These are phyloP conservation scores for Amazona vittata DNA, from an alignment of 2,113 vertebrate species.

Conservation along the genomic window DNA sequence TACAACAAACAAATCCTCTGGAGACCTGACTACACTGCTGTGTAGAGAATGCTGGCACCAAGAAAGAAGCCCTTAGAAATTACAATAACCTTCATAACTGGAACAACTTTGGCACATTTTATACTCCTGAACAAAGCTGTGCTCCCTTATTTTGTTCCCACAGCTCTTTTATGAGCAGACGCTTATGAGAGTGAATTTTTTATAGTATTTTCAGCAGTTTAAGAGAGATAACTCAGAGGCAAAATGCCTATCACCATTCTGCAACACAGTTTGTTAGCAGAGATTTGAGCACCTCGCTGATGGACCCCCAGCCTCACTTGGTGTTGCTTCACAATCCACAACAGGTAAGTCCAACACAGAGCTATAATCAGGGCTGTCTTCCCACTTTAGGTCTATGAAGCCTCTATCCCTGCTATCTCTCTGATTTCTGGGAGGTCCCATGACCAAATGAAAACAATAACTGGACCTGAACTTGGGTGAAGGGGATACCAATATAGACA, in stretches of 20 bases:
- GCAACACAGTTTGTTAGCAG: not conserved
- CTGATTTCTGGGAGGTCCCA: not conserved
- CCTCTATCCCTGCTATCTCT: rapidly evolving
- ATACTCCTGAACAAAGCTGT: not conserved
- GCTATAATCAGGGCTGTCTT: not conserved
- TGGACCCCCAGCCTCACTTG: not conserved
- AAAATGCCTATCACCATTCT: not conserved
- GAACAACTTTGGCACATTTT: not conserved
- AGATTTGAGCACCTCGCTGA: not conserved
- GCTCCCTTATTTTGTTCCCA: not conserved
- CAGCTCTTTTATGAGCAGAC: not conserved
- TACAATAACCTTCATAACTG: not conserved
- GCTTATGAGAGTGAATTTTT: not conserved
- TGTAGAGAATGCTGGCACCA: not conserved
- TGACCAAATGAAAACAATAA: not conserved
- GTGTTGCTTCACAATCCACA: no score
- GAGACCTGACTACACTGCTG: not conserved
- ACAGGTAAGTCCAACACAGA: not conserved
- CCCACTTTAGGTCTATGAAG: not conserved
- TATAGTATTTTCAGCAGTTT: not conserved
- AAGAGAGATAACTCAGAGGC: not conserved
- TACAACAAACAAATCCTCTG: not conserved
- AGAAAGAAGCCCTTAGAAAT: not conserved
- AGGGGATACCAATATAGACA: rapidly evolving
- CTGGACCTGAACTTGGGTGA: not conserved